phyloP scores from a whole-genome alignment of 2,113 vertebrate genomes.

The Pteronura brasiliensis region DNA sequence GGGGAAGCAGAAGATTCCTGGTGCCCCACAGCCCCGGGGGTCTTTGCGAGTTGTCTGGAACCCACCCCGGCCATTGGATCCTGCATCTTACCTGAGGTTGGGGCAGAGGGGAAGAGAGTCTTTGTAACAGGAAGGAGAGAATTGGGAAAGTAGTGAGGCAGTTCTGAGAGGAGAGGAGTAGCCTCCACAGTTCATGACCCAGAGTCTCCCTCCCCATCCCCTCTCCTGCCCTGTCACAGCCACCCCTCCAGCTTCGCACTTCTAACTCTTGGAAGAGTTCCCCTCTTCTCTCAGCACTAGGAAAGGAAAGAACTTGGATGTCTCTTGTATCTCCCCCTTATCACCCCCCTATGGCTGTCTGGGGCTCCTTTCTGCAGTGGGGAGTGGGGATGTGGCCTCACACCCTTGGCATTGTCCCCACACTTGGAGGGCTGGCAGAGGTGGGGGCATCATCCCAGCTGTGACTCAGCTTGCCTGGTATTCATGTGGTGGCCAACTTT shows the following conservation, averaged over 20 bases:
- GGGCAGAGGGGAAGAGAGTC: neutral
- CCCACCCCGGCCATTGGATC: accelerated
- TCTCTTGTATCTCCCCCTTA: neutral
- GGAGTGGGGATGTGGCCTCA: neutral
- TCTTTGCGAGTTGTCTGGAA: neutral
- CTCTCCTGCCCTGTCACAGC: neutral
- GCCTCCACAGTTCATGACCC: neutral
- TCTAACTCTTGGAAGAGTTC: neutral
- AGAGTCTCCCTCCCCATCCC: neutral
- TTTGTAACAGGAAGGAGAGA: neutral
- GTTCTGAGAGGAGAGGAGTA: neutral
- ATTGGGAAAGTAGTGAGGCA: neutral
- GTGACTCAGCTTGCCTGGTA: constrained; percentile 65
- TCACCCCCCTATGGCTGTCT: accelerated
- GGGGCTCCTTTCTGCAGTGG: neutral
- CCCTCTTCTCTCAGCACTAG: neutral
- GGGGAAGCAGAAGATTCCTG: too few species aligned
- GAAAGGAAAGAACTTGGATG: neutral
- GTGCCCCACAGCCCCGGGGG: too few species aligned
- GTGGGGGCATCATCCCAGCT: constrained; percentile 41
- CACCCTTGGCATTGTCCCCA: neutral
- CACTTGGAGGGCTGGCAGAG: constrained; percentile 4
- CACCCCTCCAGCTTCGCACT: neutral
- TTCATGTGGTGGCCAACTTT: constrained; percentile 61
- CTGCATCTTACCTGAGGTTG: neutral